phyloP scores from a whole-genome alignment of 2,888 invertebrate species.

The Microctonus hyperodae region DNA sequence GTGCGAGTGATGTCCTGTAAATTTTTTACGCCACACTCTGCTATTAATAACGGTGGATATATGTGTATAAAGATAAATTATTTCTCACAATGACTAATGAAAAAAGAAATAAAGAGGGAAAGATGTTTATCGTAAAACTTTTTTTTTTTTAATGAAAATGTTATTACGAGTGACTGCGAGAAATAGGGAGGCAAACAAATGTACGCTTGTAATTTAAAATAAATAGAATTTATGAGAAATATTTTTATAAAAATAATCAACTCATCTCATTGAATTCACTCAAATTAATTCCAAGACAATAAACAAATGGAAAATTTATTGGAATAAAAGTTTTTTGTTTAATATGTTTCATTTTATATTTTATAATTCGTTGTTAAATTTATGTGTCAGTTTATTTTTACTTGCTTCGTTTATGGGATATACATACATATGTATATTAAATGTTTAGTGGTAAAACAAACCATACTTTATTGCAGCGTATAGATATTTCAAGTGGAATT shows the following conservation, averaged over 20 bases:
- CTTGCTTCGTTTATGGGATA: background rate
- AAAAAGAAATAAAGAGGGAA: background rate
- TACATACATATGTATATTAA: too few relatives aligned
- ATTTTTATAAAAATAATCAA: background rate
- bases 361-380: background rate
- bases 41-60: background rate
- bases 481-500: slow-evolving; percentile 1
- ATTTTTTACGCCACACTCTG: slow-evolving; percentile 7
- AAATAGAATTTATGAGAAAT: background rate
- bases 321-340: too few relatives aligned
- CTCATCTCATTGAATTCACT: background rate
- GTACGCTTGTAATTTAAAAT: background rate
- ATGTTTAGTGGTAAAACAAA: background rate
- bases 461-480: background rate
- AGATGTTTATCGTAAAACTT: background rate
- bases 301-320: too few relatives aligned
- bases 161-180: background rate
- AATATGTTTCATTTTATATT: too few relatives aligned
- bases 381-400: background rate
- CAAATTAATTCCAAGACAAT: background rate
- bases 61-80: background rate
- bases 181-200: background rate
- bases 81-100: background rate
- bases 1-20: slow-evolving; percentile 4
- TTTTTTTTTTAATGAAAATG: background rate